Evolutionary conservation across 2,113 vertebrate species (phyloP).

Genomic region (Macquaria australasica): DNA sequence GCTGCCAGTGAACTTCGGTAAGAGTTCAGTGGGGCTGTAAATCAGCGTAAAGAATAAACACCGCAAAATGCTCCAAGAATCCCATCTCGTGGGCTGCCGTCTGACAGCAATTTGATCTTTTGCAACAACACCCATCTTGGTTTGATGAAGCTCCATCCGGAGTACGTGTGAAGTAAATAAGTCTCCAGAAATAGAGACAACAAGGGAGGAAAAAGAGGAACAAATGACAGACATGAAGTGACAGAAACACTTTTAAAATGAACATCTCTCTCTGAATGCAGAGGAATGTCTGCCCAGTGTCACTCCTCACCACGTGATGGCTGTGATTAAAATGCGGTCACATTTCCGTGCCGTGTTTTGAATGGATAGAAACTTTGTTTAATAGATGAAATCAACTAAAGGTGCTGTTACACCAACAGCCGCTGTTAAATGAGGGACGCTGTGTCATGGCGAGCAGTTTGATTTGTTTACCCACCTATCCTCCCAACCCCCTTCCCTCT

Average conservation of each 20-base stretch:
- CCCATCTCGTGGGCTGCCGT: not conserved
- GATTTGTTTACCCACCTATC: too few relatives aligned
- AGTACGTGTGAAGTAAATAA: not conserved
- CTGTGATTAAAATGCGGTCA: not conserved
- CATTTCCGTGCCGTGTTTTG: not conserved
- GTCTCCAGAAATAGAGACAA: conserved; percentile 6
- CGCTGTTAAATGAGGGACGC: not conserved
- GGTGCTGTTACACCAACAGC: not conserved
- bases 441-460: not conserved
- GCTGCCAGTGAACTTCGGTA: not conserved
- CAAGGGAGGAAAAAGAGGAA: not conserved
- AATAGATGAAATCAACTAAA: conserved; percentile 14
- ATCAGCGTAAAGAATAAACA: conserved; percentile 12
- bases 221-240: not conserved
- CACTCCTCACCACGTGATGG: not conserved
- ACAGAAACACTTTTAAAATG: not conserved
- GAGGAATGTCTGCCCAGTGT: not conserved
- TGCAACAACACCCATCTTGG: conserved; percentile 28
- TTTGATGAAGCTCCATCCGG: conserved; percentile 20
- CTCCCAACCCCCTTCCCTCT: too few relatives aligned
- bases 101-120: conserved; percentile 5
- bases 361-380: conserved; percentile 7
- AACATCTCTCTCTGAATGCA: not conserved
- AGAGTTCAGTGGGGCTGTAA: conserved; percentile 1
- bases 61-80: conserved; percentile 19